Base-by-base conservation (phyloP, 2,797 vertebrate species). In the Acanthurus tractus region DNA sequence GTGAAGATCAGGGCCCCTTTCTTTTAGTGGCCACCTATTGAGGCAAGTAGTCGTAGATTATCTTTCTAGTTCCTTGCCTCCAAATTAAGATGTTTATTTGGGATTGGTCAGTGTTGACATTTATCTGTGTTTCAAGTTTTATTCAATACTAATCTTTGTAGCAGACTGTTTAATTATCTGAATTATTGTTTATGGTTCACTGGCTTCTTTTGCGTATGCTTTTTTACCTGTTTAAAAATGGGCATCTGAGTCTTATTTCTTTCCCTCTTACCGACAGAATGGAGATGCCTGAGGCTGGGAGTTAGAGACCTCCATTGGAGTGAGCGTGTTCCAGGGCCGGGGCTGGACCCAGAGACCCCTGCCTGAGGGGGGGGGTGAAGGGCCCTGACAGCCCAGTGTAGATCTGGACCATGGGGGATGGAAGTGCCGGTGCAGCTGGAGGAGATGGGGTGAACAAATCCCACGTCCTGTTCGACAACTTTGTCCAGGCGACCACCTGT, bases 401-500 rank as follows among this genome's bases (percentile, higher is more conserved):
- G 84, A 75, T 75, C 87, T 72, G 88, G 90, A 94, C 87, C 89
- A 96, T 96, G 95, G 95, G 94, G 86, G 95, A 95, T 91, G 92
- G 92, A 82, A 90, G 93, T 1, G 70, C 42, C 6, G 52, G 82
- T 57, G 90, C 83, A 9, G 42, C 72, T 14, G 90, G 92, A 65
- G 91, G 90, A 87, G 95, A 96, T 55, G 93, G 95, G 63, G 91
- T 93, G 50, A 98, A 97, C 89, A 94, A 75, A 49, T 95, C 97
- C 64, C 98, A 99, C 0, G 85, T 95, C 85, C 96, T 98, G 83
- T 99, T 99, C 0, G 98, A 99, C 94, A 96, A 93, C 62, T 99
- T 99, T 42, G 97, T 98, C 91, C 98, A 99, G 91, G 98, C 96
- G 52, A 91, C 92, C 81, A 99, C 98, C 20, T 99, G 94, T 76